Conservation (phyloP, 2,797 vertebrate species). For the Okamejei kenojei region DNA sequence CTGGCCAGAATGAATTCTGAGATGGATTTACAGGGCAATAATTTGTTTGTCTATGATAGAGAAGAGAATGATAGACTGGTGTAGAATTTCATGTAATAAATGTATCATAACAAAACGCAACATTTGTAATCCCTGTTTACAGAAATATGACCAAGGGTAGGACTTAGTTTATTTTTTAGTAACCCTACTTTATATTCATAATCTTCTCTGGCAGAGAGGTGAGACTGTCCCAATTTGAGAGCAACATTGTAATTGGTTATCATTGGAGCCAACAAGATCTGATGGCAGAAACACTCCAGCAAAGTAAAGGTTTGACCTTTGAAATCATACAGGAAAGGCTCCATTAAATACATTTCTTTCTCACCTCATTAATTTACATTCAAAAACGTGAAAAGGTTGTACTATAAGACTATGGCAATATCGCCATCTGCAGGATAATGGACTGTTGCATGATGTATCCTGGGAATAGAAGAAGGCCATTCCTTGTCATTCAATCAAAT, state of each 20-base stretch:
- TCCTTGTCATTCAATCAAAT: neutral
- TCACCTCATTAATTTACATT: neutral
- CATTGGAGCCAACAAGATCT: neutral
- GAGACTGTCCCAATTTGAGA: neutral
- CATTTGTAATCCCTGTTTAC: neutral
- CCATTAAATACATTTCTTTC: neutral
- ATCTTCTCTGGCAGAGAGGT: neutral
- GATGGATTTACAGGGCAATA: neutral
- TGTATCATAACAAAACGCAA: neutral
- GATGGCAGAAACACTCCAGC: neutral
- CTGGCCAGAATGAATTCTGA: neutral
- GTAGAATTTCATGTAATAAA: neutral
- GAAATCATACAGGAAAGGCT: neutral
- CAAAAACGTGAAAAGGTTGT: neutral
- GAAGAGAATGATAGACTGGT: neutral
- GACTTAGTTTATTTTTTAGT: neutral
- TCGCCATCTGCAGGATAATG: neutral
- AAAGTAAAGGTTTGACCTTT: too few relatives aligned
- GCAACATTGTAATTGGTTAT: neutral
- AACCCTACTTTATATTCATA: neutral
- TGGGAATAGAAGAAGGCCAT: neutral
- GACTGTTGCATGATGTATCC: neutral
- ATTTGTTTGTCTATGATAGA: neutral
- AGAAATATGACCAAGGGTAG: too few relatives aligned
- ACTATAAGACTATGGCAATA: neutral